phyloP scores from a whole-genome alignment of 1,140 invertebrate genomes.

The Conopomorpha cramerella region DNA sequence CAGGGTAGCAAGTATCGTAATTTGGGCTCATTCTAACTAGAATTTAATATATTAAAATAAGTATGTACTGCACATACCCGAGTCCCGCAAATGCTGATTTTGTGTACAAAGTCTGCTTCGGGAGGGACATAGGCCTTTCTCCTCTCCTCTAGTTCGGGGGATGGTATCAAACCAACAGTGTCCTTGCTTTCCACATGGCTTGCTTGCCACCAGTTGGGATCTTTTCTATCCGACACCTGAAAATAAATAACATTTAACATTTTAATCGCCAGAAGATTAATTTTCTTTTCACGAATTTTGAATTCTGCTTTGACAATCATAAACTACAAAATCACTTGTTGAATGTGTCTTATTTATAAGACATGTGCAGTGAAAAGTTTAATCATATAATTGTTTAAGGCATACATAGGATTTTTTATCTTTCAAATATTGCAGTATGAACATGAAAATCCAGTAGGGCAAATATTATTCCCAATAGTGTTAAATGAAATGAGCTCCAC shows the following conservation, averaged over 20 bases:
- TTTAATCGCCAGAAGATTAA: too few species aligned
- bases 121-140: constrained; percentile 95
- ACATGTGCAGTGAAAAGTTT: background rate
- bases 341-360: background rate
- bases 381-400: too few species aligned
- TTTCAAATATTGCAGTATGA: too few species aligned
- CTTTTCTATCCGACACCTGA: constrained; percentile 80
- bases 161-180: constrained; percentile 87
- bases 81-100: constrained; percentile 88
- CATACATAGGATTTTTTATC: too few species aligned
- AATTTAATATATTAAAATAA: constrained; percentile 2
- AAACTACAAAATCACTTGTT: too few species aligned
- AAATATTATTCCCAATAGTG: too few species aligned
- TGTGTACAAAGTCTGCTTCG: constrained; percentile 94
- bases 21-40: too few species aligned
- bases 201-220: constrained; percentile 99
- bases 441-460: too few species aligned
- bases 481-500: too few species aligned
- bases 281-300: too few species aligned
- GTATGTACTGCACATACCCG: constrained; percentile 53
- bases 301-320: too few species aligned
- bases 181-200: constrained; percentile 72
- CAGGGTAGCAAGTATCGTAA: too few species aligned
- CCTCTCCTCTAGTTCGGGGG: constrained; percentile 92
- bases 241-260: constrained; percentile 4